Evolutionary conservation across 1,140 invertebrate genomes (phyloP).

Genomic region (Drosophila rufa): DNA sequence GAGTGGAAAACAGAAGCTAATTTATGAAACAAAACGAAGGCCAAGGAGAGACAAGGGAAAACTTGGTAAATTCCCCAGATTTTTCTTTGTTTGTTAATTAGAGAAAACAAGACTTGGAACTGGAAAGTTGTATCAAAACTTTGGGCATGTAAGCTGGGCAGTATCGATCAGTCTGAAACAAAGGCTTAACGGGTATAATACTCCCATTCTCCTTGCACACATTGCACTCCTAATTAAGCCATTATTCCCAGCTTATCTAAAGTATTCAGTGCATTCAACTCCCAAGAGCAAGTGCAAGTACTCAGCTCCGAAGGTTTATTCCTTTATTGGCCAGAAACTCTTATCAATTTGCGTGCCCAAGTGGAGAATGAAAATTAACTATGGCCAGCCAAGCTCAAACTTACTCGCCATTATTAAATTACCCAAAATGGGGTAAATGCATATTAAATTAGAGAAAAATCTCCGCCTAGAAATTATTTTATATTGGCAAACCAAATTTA

Average conservation of each 20-base stretch:
- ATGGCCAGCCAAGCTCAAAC: not conserved
- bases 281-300: conserved; percentile 32
- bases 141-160: not conserved
- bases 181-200: not conserved
- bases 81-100: conserved; percentile 24
- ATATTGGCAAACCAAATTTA: not conserved
- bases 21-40: not conserved
- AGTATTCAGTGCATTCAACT: conserved; percentile 35
- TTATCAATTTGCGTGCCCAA: conserved; percentile 37
- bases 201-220: not conserved
- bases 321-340: conserved; percentile 23
- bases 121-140: not conserved
- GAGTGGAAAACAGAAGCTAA: conserved; percentile 2
- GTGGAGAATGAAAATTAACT: conserved; percentile 1
- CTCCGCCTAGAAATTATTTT: too few species aligned
- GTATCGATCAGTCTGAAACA: not conserved
- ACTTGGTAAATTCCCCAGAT: not conserved
- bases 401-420: not conserved
- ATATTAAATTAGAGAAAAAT: too few species aligned
- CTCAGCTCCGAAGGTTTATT: conserved; percentile 17
- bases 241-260: conserved; percentile 32
- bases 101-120: not conserved
- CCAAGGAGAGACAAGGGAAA: not conserved
- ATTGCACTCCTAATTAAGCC: conserved; percentile 9
- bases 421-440: too few species aligned